A percentile compares a stretch with the other conserved stretches of the same genome.
Conservation (phyloP, 2,888 invertebrate species). For the Mechanitis mazaeus region DNA sequence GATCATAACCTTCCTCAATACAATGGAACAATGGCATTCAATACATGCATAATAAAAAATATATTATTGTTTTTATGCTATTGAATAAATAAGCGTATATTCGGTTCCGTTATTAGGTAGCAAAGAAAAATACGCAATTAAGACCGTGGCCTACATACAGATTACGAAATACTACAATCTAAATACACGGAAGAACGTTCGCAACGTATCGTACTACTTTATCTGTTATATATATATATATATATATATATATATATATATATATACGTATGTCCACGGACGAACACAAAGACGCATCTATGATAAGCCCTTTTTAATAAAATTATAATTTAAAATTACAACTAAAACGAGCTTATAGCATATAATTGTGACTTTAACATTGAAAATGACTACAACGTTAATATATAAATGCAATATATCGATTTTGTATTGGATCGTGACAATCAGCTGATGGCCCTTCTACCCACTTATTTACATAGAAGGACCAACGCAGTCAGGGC, state of each 20-base stretch:
- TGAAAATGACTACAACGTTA: constrained; percentile 23
- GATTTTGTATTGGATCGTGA: constrained; percentile 68
- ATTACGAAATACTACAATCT: constrained; percentile 71
- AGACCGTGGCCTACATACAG: constrained; percentile 70
- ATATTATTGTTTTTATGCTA: constrained; percentile 15
- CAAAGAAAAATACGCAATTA: constrained; percentile 59
- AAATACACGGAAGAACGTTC: constrained; percentile 62
- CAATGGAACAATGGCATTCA: constrained; percentile 20
- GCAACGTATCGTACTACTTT: constrained; percentile 51
- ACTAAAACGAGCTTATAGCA: not conserved
- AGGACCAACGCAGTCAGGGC: constrained; percentile 65
- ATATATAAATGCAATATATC: constrained; percentile 57
- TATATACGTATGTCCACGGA: constrained; percentile 59
- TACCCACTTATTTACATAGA: constrained; percentile 73
- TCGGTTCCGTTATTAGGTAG: constrained; percentile 10
- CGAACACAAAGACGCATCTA: constrained; percentile 59
- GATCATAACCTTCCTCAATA: constrained; percentile 20
- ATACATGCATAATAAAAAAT: constrained; percentile 16
- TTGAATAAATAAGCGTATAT: constrained; percentile 16
- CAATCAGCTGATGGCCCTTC: constrained; percentile 77
- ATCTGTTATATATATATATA: constrained; percentile 69
- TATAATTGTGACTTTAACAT: constrained; percentile 4
- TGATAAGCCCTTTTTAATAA: constrained; percentile 26
- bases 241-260: constrained; percentile 35
- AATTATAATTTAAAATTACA: constrained; percentile 19